A percentile compares a stretch with the other conserved stretches of the same genome.
Evolutionary conservation across 2,797 vertebrate genomes (phyloP).

Genomic region (Bradypodion ventrale): DNA sequence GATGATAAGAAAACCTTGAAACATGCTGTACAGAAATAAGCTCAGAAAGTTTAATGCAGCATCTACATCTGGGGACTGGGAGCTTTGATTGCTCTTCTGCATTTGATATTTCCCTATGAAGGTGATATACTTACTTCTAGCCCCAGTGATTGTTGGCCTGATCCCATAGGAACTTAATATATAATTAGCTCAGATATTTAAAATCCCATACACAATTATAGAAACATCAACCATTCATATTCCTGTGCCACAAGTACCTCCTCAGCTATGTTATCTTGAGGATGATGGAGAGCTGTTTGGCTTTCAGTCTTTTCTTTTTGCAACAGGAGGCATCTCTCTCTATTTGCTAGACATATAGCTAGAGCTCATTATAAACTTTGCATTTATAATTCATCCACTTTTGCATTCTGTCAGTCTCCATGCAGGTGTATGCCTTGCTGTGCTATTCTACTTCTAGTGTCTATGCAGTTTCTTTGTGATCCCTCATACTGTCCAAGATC

Average conservation of each 20-base stretch:
- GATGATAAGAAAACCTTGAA: no score
- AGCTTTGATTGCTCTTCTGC: background rate
- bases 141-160: no score
- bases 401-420: background rate
- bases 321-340: background rate
- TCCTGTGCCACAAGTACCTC: background rate
- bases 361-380: background rate
- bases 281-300: no score
- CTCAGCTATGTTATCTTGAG: background rate
- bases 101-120: background rate
- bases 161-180: background rate
- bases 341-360: background rate
- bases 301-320: background rate
- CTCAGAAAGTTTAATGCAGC: no score
- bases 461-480: background rate
- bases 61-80: background rate
- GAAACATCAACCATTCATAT: background rate
- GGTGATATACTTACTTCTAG: background rate
- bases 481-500: background rate
- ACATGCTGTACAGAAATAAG: no score
- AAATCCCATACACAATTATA: background rate
- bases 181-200: background rate
- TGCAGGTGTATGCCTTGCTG: background rate
- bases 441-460: background rate
- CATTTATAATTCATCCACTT: background rate